Evolutionary conservation across 2,888 invertebrate genomes (phyloP), one percentile per base, ranked within the genome.

Genomic region (Halictus quadricinctus): DNA sequence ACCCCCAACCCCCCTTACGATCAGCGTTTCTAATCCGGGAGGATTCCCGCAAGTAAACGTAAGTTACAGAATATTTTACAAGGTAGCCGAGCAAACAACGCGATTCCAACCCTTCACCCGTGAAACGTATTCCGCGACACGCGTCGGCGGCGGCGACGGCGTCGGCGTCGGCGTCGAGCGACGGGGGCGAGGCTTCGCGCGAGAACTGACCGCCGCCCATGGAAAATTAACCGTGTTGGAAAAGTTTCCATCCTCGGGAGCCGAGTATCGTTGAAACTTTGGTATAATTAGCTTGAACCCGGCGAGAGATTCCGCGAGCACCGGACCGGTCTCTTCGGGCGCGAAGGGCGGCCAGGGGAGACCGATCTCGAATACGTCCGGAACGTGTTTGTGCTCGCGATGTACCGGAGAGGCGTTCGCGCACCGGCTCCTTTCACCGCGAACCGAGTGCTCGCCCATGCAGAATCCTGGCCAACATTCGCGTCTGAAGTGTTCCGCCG

Each of bases 11-110:
- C 12, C 66, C 21, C 69, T 48, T 0, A 5, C 72, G 69, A 50
- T n/a, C 73, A 58, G 15, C 58, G 21, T 73, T 69, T 50, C 74
- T 82, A 81, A 83, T 83, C 74, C 77, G n/a, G 0, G n/a, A 21
- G 60, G 46, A 70, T 72, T 76, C 72, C 50, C n/a, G 29, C 29
- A 54, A 72, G 21, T 58, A 72, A 83, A 76, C 54, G 66, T 54
- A 72, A 83, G 78, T 83, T 83, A 66, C 64, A 41, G 70, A 64
- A 75, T 83, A 48, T 72, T 84, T 84, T 72, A 48, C 75, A 72
- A 36, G 74, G 64, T 29, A n/a, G 48, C 50, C 46, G n/a, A 43
- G 75, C 72, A 74, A 83, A 82, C 72, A 72, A 15, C 60, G 79
- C n/a, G 72, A 84, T 82, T 75, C 77, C 36, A 66, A 80, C 72